Evolutionary conservation across 1,140 invertebrate genomes (phyloP).

Genomic region (Ganaspis sp.): DNA sequence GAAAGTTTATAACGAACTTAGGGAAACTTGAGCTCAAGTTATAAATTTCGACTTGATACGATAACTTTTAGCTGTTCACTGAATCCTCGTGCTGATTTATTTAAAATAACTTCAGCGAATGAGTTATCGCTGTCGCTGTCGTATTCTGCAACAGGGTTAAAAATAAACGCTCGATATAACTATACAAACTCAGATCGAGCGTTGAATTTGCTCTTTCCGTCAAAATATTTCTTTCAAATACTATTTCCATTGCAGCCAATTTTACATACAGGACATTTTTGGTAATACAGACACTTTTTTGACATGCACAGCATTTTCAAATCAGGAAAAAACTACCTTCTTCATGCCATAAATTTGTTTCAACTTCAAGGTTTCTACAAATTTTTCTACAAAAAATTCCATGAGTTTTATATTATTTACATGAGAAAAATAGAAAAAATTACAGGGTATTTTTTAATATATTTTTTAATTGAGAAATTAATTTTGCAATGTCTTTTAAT

Average conservation of each 20-base stretch:
- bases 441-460: too few relatives aligned
- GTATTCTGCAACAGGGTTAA: not conserved
- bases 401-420: too few relatives aligned
- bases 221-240: not conserved
- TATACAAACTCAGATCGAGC: not conserved
- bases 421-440: too few relatives aligned
- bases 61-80: constrained; percentile 29
- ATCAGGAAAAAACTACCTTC: too few relatives aligned
- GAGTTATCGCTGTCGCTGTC: constrained; percentile 17
- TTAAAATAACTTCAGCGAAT: constrained; percentile 25
- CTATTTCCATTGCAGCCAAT: not conserved
- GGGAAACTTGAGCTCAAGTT: constrained; percentile 25
- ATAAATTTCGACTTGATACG: constrained; percentile 31
- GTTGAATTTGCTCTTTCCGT: not conserved
- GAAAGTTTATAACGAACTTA: constrained; percentile 27
- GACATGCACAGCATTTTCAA: too few relatives aligned
- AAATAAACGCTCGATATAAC: not conserved
- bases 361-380: too few relatives aligned
- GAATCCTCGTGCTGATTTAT: constrained; percentile 19
- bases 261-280: too few relatives aligned
- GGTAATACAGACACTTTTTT: too few relatives aligned
- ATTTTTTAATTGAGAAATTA: too few relatives aligned
- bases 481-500: too few relatives aligned
- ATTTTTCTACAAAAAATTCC: too few relatives aligned
- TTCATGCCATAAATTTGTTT: too few relatives aligned